Conservation (phyloP, 2,797 vertebrate genomes). For the Craterocephalus amniculus region DNA sequence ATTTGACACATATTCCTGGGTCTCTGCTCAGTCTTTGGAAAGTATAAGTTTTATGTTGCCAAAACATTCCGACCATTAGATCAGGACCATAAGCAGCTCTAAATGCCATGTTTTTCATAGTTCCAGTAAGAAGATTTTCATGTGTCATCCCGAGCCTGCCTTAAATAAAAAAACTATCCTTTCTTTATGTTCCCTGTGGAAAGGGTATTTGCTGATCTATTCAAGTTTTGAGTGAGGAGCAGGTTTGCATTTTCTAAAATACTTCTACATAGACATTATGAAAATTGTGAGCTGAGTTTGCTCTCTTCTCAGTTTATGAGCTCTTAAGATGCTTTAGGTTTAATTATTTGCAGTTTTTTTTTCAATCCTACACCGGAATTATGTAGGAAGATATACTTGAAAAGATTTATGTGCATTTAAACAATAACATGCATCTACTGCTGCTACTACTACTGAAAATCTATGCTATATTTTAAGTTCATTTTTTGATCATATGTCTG, state of each 20-base stretch:
- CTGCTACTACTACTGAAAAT: neutral
- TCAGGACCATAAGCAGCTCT: conserved; percentile 35
- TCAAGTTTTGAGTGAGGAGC: conserved; percentile 23
- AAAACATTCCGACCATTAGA: conserved; percentile 26
- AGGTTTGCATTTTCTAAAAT: conserved; percentile 49
- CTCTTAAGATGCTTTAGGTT: conserved; percentile 9
- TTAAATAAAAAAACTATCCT: conserved; percentile 24
- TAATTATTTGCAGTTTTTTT: neutral
- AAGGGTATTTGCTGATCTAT: conserved; percentile 23
- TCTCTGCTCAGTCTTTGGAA: conserved; percentile 15
- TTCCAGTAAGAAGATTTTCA: conserved; percentile 25
- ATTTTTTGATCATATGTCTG: conserved; percentile 9
- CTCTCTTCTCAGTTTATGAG: conserved; percentile 34
- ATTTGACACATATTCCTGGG: conserved; percentile 10
- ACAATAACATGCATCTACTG: neutral
- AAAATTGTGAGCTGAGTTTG: conserved; percentile 46
- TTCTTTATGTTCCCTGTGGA: conserved; percentile 43
- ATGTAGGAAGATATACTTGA: neutral
- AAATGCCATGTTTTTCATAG: conserved; percentile 39
- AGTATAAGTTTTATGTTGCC: conserved; percentile 17
- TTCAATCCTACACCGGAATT: neutral
- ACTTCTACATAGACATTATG: conserved; percentile 25
- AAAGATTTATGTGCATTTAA: too few relatives aligned
- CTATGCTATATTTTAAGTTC: neutral
- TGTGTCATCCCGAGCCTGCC: conserved; percentile 5